Base-by-base conservation (phyloP, 92 coral and sea anemone species). In the Parazoanthus swiftii region DNA sequence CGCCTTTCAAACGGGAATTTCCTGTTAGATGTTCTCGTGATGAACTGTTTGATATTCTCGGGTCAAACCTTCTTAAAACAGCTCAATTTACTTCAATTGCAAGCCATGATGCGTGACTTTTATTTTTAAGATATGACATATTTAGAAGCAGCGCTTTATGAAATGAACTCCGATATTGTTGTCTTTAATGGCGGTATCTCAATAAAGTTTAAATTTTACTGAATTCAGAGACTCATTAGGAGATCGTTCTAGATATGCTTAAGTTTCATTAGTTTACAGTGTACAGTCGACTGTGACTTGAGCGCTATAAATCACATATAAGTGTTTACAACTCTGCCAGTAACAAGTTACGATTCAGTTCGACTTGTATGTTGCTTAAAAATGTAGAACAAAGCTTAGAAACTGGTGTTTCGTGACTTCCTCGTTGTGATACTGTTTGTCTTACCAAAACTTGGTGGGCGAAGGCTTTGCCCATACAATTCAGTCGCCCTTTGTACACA, bases 401-500 rank as follows among this genome's bases (percentile, higher is more conserved):
- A 48, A 25, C 8, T 37, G 26, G 7, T 63, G 35, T 56, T 37
- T 65, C 51, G 58, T 82, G 75, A 65, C 36, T 39, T n/a, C 67
- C 67, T 20, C 20, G 16, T 74, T 25, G 44, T 25, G 48, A 38
- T 74, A 6, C 6, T 38, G 54, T 82, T 66, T 82, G 26, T 23
- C 26, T 23, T 63, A 67, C n/a, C 6, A 42, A 39, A 25, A 43
- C 46, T 76, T 23, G 26, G 46, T 15, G 46, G 48, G 48, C n/a
- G 46, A 42, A 44, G 11, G 46, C 21, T 82, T 65, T 63, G 23
- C 36, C 38, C 51, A 65, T 21, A 38, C 33, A 63, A 81, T 56
- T 35, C 33, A 29, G 33, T 29, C 37, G 56, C 71, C 16, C 68
- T 21, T 81, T 81, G 86, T 81, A 66, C 76, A 65, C 23, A 81